These are phyloP conservation scores for Macrotrachela quadricornifera DNA, from an alignment of 1,140 invertebrate genomes.

Conservation along the genomic window DNA sequence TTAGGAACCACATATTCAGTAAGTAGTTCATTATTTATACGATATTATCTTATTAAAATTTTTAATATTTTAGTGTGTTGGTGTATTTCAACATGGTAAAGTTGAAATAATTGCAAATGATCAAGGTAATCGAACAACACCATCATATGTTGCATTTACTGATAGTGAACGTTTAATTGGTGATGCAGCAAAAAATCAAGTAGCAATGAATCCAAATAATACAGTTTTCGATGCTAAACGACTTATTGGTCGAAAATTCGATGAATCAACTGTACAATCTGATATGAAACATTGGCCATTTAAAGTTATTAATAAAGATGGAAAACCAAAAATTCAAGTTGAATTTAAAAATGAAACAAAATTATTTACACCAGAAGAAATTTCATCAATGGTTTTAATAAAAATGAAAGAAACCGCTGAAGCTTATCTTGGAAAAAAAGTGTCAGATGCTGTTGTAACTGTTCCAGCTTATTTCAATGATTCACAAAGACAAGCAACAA, in stretches of 20 bases:
- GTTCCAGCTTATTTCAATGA: slow-evolving; percentile 35
- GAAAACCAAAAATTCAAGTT: slow-evolving; percentile 58
- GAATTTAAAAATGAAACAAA: slow-evolving; percentile 70
- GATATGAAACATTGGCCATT: slow-evolving; percentile 43
- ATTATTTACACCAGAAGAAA: slow-evolving; percentile 70
- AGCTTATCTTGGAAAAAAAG: slow-evolving; percentile 56
- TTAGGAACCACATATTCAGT: slow-evolving; percentile 15
- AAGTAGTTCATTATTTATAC: too few relatives aligned
- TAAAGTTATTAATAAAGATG: slow-evolving; percentile 57
- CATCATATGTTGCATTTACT: slow-evolving; percentile 70
- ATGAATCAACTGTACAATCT: slow-evolving; percentile 45
- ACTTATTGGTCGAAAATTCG: slow-evolving; percentile 48
- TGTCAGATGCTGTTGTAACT: slow-evolving; percentile 9
- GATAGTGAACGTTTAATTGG: slow-evolving; percentile 65
- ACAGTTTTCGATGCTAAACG: slow-evolving; percentile 75
- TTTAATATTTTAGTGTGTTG: too few relatives aligned
- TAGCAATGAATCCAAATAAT: slow-evolving; percentile 69
- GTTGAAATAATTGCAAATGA: slow-evolving; percentile 79
- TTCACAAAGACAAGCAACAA: slow-evolving; percentile 34
- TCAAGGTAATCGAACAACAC: slow-evolving; percentile 68
- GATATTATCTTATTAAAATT: too few relatives aligned
- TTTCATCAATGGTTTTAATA: slow-evolving; percentile 63
- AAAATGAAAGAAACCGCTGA: slow-evolving; percentile 81
- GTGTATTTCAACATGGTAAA: slow-evolving; percentile 45
- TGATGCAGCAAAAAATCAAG: slow-evolving; percentile 44